Conservation (phyloP, 2,113 vertebrate genomes). For the Istiophorus platypterus region DNA sequence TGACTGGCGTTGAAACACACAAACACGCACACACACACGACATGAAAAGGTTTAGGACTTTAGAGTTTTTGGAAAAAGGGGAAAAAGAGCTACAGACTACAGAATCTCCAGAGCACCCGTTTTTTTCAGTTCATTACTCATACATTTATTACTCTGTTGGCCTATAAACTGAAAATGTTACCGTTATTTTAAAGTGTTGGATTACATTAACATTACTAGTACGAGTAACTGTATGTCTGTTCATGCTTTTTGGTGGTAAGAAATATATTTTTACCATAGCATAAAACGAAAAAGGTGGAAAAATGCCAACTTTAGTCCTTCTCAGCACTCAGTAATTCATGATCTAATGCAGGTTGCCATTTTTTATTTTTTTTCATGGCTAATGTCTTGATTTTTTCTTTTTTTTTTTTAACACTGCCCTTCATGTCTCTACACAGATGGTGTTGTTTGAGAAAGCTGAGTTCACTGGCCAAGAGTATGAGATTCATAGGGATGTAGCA, state of each 20-base stretch:
- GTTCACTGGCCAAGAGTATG: slow-evolving; percentile 83
- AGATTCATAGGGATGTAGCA: slow-evolving; percentile 87
- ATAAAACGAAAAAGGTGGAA: not conserved
- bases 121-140: slow-evolving; percentile 1
- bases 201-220: not conserved
- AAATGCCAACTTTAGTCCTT: not conserved
- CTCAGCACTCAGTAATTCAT: slow-evolving; percentile 4
- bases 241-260: not conserved
- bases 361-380: not conserved
- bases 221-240: not conserved
- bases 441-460: slow-evolving; percentile 87
- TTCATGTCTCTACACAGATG: slow-evolving; percentile 81
- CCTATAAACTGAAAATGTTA: not conserved
- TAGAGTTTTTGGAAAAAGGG: not conserved
- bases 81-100: not conserved
- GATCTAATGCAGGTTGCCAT: not conserved
- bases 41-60: not conserved
- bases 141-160: not conserved
- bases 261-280: not conserved
- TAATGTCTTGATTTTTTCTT: not conserved
- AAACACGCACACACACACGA: not conserved
- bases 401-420: not conserved
- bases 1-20: not conserved
- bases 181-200: slow-evolving; percentile 7
- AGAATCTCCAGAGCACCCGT: not conserved